Percentiles rank a stretch among this genome's conserved stretches.
Evolutionary conservation across 30 jellyfish, hydroid and myxozoan species (phyloP).

Genomic region (Nemopilema nomurai): DNA sequence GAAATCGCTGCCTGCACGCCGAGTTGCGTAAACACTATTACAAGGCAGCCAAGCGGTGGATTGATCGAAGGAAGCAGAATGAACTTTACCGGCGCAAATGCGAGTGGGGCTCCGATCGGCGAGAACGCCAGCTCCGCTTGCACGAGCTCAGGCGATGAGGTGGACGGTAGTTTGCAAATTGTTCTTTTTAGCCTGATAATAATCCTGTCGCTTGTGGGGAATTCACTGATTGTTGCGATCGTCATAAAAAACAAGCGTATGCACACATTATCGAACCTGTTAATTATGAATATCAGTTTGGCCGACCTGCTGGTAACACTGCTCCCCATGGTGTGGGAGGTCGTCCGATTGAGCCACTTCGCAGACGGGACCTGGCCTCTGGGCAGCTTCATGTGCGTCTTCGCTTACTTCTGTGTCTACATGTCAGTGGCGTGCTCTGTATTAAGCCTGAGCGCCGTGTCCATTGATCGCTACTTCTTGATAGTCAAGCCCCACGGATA

Average conservation of each 20-base stretch:
- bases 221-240: constrained; percentile 46
- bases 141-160: background rate
- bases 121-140: background rate
- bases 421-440: constrained; percentile 80
- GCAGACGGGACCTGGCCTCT: constrained; percentile 67
- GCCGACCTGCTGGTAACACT: constrained; percentile 79
- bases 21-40: background rate
- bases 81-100: background rate
- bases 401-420: constrained; percentile 49
- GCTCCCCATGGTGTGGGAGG: constrained; percentile 73
- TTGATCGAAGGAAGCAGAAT: background rate
- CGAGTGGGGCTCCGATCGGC: background rate
- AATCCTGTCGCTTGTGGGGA: constrained; percentile 67
- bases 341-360: constrained; percentile 28
- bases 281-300: constrained; percentile 69
- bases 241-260: constrained; percentile 51
- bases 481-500: constrained; percentile 57
- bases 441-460: constrained; percentile 47
- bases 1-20: background rate
- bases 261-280: constrained; percentile 69
- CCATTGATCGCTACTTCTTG: constrained; percentile 78
- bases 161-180: background rate
- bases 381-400: constrained; percentile 72
- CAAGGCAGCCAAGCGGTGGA: background rate
- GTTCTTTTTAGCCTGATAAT: constrained; percentile 41